These are phyloP conservation scores for Peromyscus aztecus DNA, from an alignment of 2,797 vertebrate genomes.

Conservation along the genomic window DNA sequence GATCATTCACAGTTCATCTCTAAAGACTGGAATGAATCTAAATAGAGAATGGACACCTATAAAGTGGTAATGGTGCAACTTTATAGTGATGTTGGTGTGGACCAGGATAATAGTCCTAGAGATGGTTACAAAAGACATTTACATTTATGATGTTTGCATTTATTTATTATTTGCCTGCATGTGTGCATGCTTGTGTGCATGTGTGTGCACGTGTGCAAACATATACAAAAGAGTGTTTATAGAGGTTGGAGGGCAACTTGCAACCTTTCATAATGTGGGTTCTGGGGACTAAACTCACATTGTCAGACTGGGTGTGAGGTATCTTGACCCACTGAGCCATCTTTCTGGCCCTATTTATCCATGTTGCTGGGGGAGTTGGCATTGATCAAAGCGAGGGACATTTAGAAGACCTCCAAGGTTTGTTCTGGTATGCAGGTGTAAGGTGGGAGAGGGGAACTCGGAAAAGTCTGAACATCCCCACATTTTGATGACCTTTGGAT, in stretches of 20 bases:
- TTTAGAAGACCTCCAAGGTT: neutral
- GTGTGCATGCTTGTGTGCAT: neutral
- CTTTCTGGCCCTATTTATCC: neutral
- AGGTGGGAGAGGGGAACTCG: neutral
- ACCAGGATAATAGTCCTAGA: neutral
- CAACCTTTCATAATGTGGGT: neutral
- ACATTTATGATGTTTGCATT: neutral
- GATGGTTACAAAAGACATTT: neutral
- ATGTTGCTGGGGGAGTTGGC: neutral
- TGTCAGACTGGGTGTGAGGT: neutral
- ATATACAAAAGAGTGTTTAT: no score
- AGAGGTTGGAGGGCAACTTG: no score
- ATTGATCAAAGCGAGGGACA: neutral
- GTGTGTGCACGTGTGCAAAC: no score
- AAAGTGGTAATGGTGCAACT: neutral
- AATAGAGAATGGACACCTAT: neutral
- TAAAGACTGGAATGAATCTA: neutral
- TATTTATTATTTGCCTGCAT: neutral
- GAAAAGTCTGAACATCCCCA: neutral
- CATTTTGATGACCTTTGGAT: neutral
- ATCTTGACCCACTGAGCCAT: no score
- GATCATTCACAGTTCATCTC: neutral
- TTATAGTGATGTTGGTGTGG: neutral
- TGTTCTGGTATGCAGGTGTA: neutral
- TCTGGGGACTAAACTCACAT: neutral